A percentile compares a stretch with the other conserved stretches of the same genome.
These are phyloP conservation scores for Aricia artaxerxes DNA, from an alignment of 2,888 invertebrate genomes.

Conservation along the genomic window DNA sequence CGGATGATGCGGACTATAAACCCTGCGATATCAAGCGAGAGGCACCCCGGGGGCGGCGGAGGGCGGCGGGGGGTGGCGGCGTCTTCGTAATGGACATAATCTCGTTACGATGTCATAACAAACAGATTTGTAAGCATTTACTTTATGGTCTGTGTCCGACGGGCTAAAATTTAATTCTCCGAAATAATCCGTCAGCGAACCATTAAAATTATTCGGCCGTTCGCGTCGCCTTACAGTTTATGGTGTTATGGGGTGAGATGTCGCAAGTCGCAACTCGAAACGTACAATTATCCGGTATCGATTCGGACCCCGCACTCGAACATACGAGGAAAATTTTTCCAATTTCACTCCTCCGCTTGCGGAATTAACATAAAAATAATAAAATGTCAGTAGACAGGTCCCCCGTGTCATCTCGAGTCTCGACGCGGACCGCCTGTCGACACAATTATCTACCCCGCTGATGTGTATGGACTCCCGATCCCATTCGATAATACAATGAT, in stretches of 20 bases:
- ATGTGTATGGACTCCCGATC: constrained; percentile 48
- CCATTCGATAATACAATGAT: constrained; percentile 46
- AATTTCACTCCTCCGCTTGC: constrained; percentile 55
- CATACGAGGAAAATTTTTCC: constrained; percentile 38
- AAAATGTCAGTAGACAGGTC: constrained; percentile 63
- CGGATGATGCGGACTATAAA: constrained; percentile 66
- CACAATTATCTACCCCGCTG: constrained; percentile 57
- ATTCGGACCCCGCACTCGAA: constrained; percentile 36
- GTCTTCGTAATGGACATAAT: constrained; percentile 78
- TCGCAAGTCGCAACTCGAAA: constrained; percentile 41
- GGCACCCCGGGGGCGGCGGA: constrained; percentile 54
- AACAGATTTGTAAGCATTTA: constrained; percentile 80
- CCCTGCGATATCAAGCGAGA: constrained; percentile 68
- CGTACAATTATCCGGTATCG: constrained; percentile 30
- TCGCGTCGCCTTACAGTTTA: constrained; percentile 57
- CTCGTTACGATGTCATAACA: constrained; percentile 80
- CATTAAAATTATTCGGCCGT: constrained; percentile 77
- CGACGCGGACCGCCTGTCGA: constrained; percentile 56
- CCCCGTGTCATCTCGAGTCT: constrained; percentile 53
- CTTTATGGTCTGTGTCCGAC: constrained; percentile 79
- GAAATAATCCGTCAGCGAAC: constrained; percentile 77
- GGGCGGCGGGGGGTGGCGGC: constrained; percentile 68
- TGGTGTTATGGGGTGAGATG: constrained; percentile 52
- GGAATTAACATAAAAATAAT: constrained; percentile 74
- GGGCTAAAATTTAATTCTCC: constrained; percentile 80